A percentile compares a stretch with the other conserved stretches of the same genome.
These are phyloP conservation scores for Diplodus sargus DNA, from an alignment of 2,797 vertebrate genomes.

Conservation along the genomic window DNA sequence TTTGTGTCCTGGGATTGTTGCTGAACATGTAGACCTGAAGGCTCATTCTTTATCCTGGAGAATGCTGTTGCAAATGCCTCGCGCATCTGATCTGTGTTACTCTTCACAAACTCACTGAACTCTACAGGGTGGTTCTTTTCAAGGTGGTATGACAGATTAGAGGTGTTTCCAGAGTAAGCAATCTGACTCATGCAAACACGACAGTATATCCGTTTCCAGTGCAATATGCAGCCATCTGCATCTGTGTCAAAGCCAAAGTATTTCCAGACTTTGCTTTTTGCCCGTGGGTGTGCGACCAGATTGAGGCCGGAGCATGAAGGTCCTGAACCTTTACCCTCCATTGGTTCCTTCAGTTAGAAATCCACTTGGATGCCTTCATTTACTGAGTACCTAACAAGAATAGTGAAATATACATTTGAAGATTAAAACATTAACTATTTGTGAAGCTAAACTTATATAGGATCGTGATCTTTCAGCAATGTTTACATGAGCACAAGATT, in stretches of 20 bases:
- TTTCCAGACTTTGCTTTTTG: conserved; percentile 95
- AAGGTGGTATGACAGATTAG: conserved; percentile 92
- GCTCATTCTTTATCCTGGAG: conserved; percentile 88
- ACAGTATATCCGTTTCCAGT: conserved; percentile 93
- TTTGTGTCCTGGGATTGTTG: conserved; percentile 80
- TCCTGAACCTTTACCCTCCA: conserved; percentile 88
- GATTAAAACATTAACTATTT: conserved; percentile 54
- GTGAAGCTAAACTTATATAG: not conserved
- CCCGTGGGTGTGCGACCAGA: conserved; percentile 91
- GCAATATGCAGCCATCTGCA: conserved; percentile 91
- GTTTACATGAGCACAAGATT: not conserved
- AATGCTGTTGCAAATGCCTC: conserved; percentile 87
- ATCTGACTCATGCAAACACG: conserved; percentile 93
- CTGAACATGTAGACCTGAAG: conserved; percentile 67
- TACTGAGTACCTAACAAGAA: conserved; percentile 89
- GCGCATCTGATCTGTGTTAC: conserved; percentile 90
- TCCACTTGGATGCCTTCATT: conserved; percentile 82
- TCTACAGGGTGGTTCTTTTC: conserved; percentile 91
- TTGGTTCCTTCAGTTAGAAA: conserved; percentile 81
- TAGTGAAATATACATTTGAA: conserved; percentile 87
- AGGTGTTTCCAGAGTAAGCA: conserved; percentile 93
- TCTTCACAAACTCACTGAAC: conserved; percentile 91
- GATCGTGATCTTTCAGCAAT: not conserved
- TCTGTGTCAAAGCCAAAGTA: conserved; percentile 94
- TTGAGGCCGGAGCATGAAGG: conserved; percentile 87